Conservation (phyloP, 2,888 invertebrate species). For the Melanostoma scalare region DNA sequence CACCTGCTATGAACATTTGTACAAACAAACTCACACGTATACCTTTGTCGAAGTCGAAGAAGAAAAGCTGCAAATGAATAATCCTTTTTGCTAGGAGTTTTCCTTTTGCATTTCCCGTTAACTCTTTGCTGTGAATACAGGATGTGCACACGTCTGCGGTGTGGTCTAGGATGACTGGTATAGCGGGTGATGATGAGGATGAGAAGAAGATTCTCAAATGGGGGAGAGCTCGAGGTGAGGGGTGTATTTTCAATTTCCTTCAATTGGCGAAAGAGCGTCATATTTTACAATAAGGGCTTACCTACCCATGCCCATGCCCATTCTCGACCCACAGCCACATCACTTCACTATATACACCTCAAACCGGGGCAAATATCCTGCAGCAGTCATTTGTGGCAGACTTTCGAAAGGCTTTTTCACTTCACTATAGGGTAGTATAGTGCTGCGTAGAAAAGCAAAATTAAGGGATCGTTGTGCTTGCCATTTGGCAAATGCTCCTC, state of each 20-base stretch:
- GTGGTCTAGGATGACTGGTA: constrained; percentile 62
- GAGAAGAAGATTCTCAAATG: not conserved
- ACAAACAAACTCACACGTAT: constrained; percentile 13
- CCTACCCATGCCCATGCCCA: not conserved
- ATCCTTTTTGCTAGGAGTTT: constrained; percentile 49
- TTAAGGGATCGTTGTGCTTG: constrained; percentile 59
- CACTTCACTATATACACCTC: constrained; percentile 13
- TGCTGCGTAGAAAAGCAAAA: constrained; percentile 61
- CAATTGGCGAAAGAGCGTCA: constrained; percentile 71
- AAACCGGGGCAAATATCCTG: constrained; percentile 60
- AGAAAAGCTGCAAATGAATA: constrained; percentile 64
- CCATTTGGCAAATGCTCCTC: constrained; percentile 62
- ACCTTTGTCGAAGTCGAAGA: constrained; percentile 22
- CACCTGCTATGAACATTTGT: constrained; percentile 8
- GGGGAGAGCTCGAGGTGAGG: not conserved
- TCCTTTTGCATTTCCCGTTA: constrained; percentile 66
- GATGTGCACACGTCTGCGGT: constrained; percentile 73
- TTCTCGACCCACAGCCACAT: not conserved
- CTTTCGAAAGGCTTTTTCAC: constrained; percentile 39
- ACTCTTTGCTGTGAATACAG: constrained; percentile 59
- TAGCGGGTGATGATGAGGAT: not conserved
- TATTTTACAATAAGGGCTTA: constrained; percentile 69
- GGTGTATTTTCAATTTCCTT: constrained; percentile 69
- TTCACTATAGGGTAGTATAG: not conserved
- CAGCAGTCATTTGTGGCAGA: constrained; percentile 67